Conservation (phyloP, 2,888 invertebrate genomes). For the Ornithoptera priamus region DNA sequence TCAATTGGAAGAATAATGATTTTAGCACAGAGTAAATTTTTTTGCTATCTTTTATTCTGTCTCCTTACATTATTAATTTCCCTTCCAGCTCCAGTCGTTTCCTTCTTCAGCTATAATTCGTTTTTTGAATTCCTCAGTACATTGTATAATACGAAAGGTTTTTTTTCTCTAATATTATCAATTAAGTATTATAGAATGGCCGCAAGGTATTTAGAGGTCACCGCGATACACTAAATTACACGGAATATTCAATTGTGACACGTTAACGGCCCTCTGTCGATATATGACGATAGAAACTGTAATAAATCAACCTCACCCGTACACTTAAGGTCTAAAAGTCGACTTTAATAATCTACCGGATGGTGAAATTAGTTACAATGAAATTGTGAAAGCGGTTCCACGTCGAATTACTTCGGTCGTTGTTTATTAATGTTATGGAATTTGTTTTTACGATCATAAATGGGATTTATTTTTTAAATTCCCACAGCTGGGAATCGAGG, state of each 20-base stretch:
- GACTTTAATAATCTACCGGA: constrained; percentile 28
- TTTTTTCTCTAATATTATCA: too few relatives aligned
- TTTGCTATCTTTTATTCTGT: too few relatives aligned
- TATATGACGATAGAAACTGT: constrained; percentile 35
- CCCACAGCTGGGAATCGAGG: too few relatives aligned
- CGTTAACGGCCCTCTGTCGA: constrained; percentile 37
- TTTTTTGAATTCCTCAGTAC: too few relatives aligned
- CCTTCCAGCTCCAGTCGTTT: too few relatives aligned
- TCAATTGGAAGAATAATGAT: too few relatives aligned
- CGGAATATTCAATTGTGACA: constrained; percentile 46
- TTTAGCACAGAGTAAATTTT: too few relatives aligned
- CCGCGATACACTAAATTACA: constrained; percentile 41
- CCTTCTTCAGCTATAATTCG: too few relatives aligned
- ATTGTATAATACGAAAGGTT: too few relatives aligned
- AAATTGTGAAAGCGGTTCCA: constrained; percentile 22
- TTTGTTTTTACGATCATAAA: too few relatives aligned
- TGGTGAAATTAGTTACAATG: constrained; percentile 13
- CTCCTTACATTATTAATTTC: too few relatives aligned
- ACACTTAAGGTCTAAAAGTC: constrained; percentile 37
- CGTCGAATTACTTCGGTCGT: constrained; percentile 4
- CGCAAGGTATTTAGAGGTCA: constrained; percentile 32
- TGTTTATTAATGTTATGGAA: constrained; percentile 8
- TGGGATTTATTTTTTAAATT: too few relatives aligned
- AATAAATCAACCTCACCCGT: constrained; percentile 38
- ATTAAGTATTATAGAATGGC: background rate